Conservation (phyloP, 2,113 vertebrate genomes). For the Stegostoma tigrinum region DNA sequence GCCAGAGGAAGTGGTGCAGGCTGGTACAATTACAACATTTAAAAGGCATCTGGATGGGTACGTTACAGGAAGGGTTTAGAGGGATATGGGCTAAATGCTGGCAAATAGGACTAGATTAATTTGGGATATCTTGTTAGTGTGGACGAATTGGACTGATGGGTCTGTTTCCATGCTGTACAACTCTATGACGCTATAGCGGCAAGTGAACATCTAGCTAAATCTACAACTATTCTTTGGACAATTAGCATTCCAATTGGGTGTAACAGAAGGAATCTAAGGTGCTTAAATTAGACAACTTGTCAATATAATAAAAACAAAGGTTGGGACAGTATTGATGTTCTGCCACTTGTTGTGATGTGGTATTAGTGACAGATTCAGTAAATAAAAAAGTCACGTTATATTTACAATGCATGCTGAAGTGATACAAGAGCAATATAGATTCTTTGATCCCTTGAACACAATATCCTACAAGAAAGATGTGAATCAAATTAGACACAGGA, state of each 20-base stretch:
- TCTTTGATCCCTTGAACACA: not conserved
- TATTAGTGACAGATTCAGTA: not conserved
- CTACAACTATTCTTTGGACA: not conserved
- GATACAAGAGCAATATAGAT: not conserved
- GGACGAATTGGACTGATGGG: too few species aligned
- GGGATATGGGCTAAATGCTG: too few species aligned
- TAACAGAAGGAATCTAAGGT: not conserved
- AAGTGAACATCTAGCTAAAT: not conserved
- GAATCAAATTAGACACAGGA: not conserved
- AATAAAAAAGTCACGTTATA: slow-evolving; percentile 32
- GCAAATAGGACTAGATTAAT: too few species aligned
- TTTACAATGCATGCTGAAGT: not conserved
- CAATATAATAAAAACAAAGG: slow-evolving; percentile 23
- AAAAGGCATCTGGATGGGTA: too few species aligned
- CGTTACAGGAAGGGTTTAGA: too few species aligned
- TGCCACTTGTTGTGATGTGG: slow-evolving; percentile 22
- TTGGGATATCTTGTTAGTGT: too few species aligned
- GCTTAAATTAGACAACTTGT: not conserved
- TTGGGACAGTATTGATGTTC: slow-evolving; percentile 21
- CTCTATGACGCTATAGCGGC: not conserved
- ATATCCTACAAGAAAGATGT: not conserved
- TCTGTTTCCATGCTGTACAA: too few species aligned
- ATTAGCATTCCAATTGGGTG: not conserved
- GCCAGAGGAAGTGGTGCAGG: too few species aligned
- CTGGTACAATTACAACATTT: too few species aligned